Percentiles rank a stretch among this genome's conserved stretches.
Evolutionary conservation across 1,140 invertebrate genomes (phyloP).

Genomic region (Penaeus chinensis): DNA sequence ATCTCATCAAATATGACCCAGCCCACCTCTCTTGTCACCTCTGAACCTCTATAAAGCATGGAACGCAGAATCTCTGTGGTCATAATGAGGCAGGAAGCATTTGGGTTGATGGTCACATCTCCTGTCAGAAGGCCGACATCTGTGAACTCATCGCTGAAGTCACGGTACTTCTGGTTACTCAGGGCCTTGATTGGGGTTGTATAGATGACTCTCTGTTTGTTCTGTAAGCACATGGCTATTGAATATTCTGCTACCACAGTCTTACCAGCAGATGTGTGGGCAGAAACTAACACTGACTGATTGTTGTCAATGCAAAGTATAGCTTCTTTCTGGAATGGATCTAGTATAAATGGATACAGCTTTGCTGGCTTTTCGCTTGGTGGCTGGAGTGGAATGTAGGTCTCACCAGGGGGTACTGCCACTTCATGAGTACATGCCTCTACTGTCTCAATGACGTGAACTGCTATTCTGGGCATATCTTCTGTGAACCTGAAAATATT

Average conservation of each 20-base stretch:
- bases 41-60: slow-evolving; percentile 98
- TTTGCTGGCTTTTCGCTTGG: slow-evolving; percentile 80
- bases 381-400: slow-evolving; percentile 80
- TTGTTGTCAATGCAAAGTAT: slow-evolving; percentile 98
- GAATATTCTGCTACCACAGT: slow-evolving; percentile 97
- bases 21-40: slow-evolving; percentile 97
- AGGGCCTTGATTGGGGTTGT: slow-evolving; percentile 99
- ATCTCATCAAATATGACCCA: slow-evolving; percentile 99
- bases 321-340: slow-evolving; percentile 98
- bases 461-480: slow-evolving; percentile 76
- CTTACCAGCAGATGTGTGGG: slow-evolving; percentile 99
- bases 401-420: slow-evolving; percentile 86
- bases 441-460: slow-evolving; percentile 88
- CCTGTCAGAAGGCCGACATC: slow-evolving; percentile 99
- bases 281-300: slow-evolving; percentile 97
- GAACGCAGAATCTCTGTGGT: slow-evolving; percentile 99
- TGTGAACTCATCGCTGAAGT: slow-evolving; percentile 97
- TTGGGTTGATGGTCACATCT: slow-evolving; percentile 99
- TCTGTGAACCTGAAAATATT: slow-evolving; percentile 43
- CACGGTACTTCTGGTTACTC: slow-evolving; percentile 99
- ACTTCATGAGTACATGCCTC: slow-evolving; percentile 94
- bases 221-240: slow-evolving; percentile 77
- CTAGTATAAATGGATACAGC: slow-evolving; percentile 93
- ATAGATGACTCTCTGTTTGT: slow-evolving; percentile 95
- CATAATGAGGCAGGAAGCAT: slow-evolving; percentile 98